Evolutionary conservation across 1,140 invertebrate genomes (phyloP).

Genomic region (Parasteatoda tepidariorum): DNA sequence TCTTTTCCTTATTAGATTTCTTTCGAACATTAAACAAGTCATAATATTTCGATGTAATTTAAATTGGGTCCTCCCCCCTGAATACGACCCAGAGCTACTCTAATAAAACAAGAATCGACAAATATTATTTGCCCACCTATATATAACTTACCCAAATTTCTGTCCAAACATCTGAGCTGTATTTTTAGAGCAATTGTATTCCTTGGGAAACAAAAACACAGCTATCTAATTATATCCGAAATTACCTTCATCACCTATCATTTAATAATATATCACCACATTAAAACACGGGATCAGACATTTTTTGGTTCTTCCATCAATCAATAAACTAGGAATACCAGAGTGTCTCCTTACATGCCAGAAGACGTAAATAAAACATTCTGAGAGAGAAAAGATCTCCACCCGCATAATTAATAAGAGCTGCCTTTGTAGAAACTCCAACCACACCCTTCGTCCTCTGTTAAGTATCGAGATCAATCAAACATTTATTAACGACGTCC

Average conservation of each 20-base stretch:
- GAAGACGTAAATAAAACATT: constrained; percentile 10
- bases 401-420: constrained; percentile 4
- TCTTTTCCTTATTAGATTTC: too few relatives aligned
- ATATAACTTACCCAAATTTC: too few relatives aligned
- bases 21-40: too few relatives aligned
- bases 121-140: too few relatives aligned
- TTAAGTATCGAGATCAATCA: constrained; percentile 10
- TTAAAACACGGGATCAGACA: neutral
- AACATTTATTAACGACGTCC: neutral
- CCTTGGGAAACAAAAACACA: neutral
- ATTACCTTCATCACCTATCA: neutral
- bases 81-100: too few relatives aligned
- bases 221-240: too few relatives aligned
- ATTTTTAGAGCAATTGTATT: neutral
- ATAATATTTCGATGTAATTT: too few relatives aligned
- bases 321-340: neutral
- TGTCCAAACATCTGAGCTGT: too few relatives aligned
- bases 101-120: too few relatives aligned
- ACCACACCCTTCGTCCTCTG: neutral
- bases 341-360: neutral
- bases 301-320: neutral
- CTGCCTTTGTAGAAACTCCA: neutral
- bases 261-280: neutral
- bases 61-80: too few relatives aligned
- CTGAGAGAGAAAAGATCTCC: neutral